These are phyloP conservation scores for Scotopteryx bipunctaria DNA, from an alignment of 2,888 invertebrate species.

Conservation along the genomic window DNA sequence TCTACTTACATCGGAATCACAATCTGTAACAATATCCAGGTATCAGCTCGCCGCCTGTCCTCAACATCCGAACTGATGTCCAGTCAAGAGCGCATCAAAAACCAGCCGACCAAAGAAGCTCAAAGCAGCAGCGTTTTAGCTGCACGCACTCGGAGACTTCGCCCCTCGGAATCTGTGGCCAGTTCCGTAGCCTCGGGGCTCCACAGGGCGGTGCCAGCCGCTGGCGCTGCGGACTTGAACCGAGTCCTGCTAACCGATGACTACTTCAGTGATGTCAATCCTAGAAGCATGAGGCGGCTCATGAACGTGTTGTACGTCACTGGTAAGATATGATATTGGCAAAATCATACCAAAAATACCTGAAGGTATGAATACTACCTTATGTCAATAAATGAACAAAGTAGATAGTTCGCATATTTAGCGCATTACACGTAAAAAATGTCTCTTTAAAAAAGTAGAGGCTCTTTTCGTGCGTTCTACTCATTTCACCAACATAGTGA, in stretches of 20 bases:
- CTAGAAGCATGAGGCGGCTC: conserved; percentile 96
- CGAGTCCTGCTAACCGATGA: conserved; percentile 97
- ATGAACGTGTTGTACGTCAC: conserved; percentile 99
- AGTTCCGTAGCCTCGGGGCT: conserved; percentile 95
- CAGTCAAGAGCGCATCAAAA: conserved; percentile 90
- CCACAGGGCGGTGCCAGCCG: conserved; percentile 83
- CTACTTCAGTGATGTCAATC: conserved; percentile 99
- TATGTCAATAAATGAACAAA: too few relatives aligned
- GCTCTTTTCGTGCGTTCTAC: too few relatives aligned
- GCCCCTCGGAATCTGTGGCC: conserved; percentile 94
- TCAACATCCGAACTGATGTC: conserved; percentile 92
- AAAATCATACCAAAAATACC: too few relatives aligned
- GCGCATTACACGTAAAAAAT: too few relatives aligned
- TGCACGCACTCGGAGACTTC: conserved; percentile 87
- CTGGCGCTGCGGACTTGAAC: conserved; percentile 87
- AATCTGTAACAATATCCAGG: too few relatives aligned
- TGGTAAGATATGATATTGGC: conserved; percentile 78
- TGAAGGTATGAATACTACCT: too few relatives aligned
- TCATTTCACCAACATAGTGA: too few relatives aligned
- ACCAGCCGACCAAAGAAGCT: conserved; percentile 51
- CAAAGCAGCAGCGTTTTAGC: conserved; percentile 82
- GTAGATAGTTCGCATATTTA: too few relatives aligned
- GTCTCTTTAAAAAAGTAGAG: too few relatives aligned
- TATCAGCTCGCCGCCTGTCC: conserved; percentile 90
- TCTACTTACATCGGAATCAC: too few relatives aligned